Evolutionary conservation across 2,888 invertebrate species (phyloP).

Genomic region (Onchidella celtica): DNA sequence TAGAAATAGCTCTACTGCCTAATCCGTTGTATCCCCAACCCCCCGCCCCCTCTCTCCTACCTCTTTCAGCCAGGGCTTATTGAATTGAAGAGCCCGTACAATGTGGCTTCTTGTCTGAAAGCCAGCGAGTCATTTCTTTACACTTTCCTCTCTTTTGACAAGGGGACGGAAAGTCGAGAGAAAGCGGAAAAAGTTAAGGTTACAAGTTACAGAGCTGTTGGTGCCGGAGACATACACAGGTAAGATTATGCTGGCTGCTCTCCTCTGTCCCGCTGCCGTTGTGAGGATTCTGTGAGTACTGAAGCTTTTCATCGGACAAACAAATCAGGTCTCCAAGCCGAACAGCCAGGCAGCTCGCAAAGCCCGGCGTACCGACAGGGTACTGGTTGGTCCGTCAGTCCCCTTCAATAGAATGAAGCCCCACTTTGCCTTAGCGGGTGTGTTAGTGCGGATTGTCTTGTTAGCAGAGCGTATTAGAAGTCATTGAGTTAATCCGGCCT

Average conservation of each 20-base stretch:
- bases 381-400: not conserved
- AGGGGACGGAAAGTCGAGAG: too few relatives aligned
- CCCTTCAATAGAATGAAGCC: not conserved
- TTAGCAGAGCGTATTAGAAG: slow-evolving; percentile 15
- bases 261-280: not conserved
- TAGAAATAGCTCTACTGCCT: not conserved
- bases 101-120: too few relatives aligned
- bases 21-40: not conserved
- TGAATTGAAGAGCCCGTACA: too few relatives aligned
- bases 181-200: too few relatives aligned
- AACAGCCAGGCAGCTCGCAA: not conserved
- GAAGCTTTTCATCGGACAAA: not conserved
- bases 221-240: too few relatives aligned
- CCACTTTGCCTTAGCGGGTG: slow-evolving; percentile 1
- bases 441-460: slow-evolving; percentile 5
- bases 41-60: not conserved
- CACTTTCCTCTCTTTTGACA: too few relatives aligned
- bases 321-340: not conserved
- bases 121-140: too few relatives aligned
- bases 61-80: too few relatives aligned
- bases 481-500: slow-evolving; percentile 10
- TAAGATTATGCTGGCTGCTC: not conserved
- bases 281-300: not conserved
- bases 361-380: not conserved
- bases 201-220: too few relatives aligned